Base-by-base conservation (phyloP, 2,797 vertebrate species). In the Hapalemur alaotrensis region DNA sequence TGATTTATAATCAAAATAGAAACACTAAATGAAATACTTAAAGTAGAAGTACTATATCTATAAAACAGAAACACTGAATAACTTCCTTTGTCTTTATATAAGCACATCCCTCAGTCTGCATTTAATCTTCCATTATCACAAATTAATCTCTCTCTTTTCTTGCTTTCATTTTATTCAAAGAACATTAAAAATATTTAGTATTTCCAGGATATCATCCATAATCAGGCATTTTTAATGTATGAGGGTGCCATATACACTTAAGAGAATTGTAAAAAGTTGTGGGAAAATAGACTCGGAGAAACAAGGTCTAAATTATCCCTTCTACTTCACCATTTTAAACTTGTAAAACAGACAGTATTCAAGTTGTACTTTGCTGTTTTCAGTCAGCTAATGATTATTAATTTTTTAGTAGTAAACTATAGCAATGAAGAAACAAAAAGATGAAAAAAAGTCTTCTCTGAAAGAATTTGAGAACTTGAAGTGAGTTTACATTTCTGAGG, bases 1-100 rank as follows among this genome's bases (percentile, higher is more conserved):
- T 72, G 20, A 92, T 23, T 85, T 75, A n/a, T 46, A 25, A 52
- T 93, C 46, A 95, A 97, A 95, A 92, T 48, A 35, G 17, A 70
- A 92, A 90, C 5, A 83, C 52, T 72, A 59, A 92, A 57, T 81
- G 61, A 88, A 87, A 72, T 69, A 41, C 18, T 94, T 92, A 90
- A 91, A 92, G 72, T 80, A 69, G 30, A 94, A 89, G 43, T 9
- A 5, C 17, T 67, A 67, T 5, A 50, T 43, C 67, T 94, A 32
- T 6, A 54, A 41, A 78, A 43, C 1, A 78, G 8, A 35, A 52
- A 59, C 2, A 48, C 7, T 57, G 11, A 65, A 69, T 35, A 43
- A 41, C 93, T 50, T 93, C 4, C 91, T 89, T 69, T 54, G 18
- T 81, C 14, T 52, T 52, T 84, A 14, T 28, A 38, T 12, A 32